Conservation (phyloP, 2,113 vertebrate genomes). For the Bos javanicus region DNA sequence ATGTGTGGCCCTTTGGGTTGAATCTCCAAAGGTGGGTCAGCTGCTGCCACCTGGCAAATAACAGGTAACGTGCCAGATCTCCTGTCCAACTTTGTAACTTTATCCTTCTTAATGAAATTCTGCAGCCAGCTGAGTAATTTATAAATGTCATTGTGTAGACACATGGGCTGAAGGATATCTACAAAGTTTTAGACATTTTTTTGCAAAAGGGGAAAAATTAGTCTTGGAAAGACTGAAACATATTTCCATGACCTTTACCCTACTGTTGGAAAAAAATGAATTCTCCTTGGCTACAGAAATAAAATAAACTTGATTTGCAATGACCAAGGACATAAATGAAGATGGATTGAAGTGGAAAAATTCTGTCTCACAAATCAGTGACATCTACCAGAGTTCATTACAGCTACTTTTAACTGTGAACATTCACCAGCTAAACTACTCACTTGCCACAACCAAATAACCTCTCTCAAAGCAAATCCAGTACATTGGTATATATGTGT, state of each 20-base stretch:
- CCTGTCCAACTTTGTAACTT: background rate
- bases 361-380: slow-evolving; percentile 42
- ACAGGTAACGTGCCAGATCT: slow-evolving; percentile 28
- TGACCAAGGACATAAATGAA: slow-evolving; percentile 45
- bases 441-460: slow-evolving; percentile 62
- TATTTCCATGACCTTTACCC: slow-evolving; percentile 60
- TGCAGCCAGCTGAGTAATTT: slow-evolving; percentile 50
- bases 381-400: slow-evolving; percentile 48
- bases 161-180: slow-evolving; percentile 58
- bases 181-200: slow-evolving; percentile 6
- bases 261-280: background rate
- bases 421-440: slow-evolving; percentile 60
- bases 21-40: background rate
- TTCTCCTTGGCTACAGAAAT: slow-evolving; percentile 37
- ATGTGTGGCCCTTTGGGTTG: background rate
- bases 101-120: background rate
- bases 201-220: slow-evolving; percentile 49
- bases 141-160: slow-evolving; percentile 47
- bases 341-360: slow-evolving; percentile 17
- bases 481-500: background rate
- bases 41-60: slow-evolving; percentile 26
- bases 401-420: slow-evolving; percentile 66
- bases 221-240: slow-evolving; percentile 21
- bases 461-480: slow-evolving; percentile 66
- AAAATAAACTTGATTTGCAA: slow-evolving; percentile 43